A percentile compares a stretch with the other conserved stretches of the same genome.
phyloP scores from a whole-genome alignment of 2,888 invertebrate genomes.

The Netelia inedita region DNA sequence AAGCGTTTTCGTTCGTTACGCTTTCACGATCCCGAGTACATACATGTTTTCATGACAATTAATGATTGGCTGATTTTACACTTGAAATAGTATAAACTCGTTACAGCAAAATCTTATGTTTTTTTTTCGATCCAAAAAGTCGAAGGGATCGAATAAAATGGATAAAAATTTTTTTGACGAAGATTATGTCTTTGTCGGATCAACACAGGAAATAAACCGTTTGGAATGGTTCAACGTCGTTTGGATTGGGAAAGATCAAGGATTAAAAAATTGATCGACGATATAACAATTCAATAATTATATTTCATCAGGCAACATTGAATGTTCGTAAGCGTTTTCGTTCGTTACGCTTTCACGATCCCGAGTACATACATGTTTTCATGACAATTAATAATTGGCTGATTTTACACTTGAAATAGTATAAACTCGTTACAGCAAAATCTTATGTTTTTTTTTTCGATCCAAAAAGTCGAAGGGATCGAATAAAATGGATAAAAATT shows the following conservation, averaged over 20 bases:
- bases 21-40: slow-evolving; percentile 41
- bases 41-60: slow-evolving; percentile 45
- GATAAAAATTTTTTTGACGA: too few relatives aligned
- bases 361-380: slow-evolving; percentile 49
- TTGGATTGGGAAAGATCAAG: not conserved
- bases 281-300: slow-evolving; percentile 65
- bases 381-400: slow-evolving; percentile 45
- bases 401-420: slow-evolving; percentile 59
- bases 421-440: too few relatives aligned
- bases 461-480: too few relatives aligned
- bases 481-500: too few relatives aligned
- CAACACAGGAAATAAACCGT: too few relatives aligned
- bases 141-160: too few relatives aligned
- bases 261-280: slow-evolving; percentile 11
- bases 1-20: slow-evolving; percentile 48
- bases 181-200: too few relatives aligned
- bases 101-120: too few relatives aligned
- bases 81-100: slow-evolving; percentile 58
- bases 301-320: slow-evolving; percentile 70
- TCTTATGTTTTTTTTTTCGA: too few relatives aligned
- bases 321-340: slow-evolving; percentile 49
- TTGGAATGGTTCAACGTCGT: not conserved
- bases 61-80: slow-evolving; percentile 58
- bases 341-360: slow-evolving; percentile 44
- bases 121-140: too few relatives aligned